phyloP scores from a whole-genome alignment of 2,888 invertebrate genomes.

The Drosophila neutralis region DNA sequence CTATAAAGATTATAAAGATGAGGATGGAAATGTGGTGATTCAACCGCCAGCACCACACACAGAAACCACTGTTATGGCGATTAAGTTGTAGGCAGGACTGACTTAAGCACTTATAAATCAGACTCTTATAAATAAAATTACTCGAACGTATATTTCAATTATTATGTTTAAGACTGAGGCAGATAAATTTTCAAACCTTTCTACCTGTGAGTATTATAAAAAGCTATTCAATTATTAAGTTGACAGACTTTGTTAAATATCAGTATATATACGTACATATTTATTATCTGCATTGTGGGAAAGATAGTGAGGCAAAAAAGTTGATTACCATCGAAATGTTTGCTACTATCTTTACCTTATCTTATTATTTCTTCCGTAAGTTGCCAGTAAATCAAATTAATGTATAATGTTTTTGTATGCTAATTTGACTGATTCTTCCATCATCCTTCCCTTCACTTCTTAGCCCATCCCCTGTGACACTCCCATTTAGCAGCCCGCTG shows the following conservation, averaged over 20 bases:
- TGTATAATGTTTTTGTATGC: not conserved
- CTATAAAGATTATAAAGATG: slow-evolving; percentile 66
- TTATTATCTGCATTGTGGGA: not conserved
- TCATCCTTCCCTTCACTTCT: not conserved
- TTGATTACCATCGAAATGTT: not conserved
- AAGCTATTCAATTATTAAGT: not conserved
- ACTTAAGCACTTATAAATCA: not conserved
- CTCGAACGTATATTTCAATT: not conserved
- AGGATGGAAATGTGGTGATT: slow-evolving; percentile 56
- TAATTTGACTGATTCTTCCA: not conserved
- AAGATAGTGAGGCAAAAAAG: not conserved
- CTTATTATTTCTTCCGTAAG: not conserved
- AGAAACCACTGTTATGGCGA: slow-evolving; percentile 47
- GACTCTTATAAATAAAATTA: not conserved
- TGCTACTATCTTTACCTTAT: not conserved
- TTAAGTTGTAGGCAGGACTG: slow-evolving; percentile 29
- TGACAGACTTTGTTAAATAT: not conserved
- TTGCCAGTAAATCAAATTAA: not conserved
- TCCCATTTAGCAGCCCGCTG: slow-evolving; percentile 22
- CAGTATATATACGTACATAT: not conserved
- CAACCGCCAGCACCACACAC: slow-evolving; percentile 67
- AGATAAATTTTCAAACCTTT: not conserved
- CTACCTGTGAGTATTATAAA: not conserved
- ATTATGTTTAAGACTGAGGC: not conserved
- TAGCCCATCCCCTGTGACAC: not conserved